Evolutionary conservation across 2,888 invertebrate species (phyloP), one percentile per base, ranked within the genome.

Genomic region (Oscheius myriophilus): DNA sequence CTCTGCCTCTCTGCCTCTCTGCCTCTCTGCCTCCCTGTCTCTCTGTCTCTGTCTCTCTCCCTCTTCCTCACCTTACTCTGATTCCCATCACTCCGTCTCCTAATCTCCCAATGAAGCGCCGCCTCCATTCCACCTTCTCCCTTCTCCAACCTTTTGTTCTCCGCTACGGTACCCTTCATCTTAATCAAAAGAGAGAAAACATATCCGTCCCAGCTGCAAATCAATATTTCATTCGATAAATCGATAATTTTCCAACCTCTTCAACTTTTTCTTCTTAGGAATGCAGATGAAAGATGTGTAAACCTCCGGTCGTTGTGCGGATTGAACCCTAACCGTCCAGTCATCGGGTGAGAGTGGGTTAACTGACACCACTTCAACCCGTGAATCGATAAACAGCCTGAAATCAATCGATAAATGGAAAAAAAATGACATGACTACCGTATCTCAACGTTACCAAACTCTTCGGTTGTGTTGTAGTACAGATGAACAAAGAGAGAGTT

Each of bases 371-470:
- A 84, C 69, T 21, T 79, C 79, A 18, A 84, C 57, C 39, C 82
- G 70, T 16, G 80, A 71, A 67, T 84, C 84, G 14, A 84, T 67
- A 75, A 79, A 84, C n/a, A 82, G 46, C 62, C 82, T 80, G 58
- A 49, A 75, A 49, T 52, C 16, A 6, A 12, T 39, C 26, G 18
- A 18, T 49, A 49, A 21, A 49, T 18, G 4, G 12, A 14, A 49
- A 41, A 49, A 45, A 45, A 11, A 7, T 26, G 39, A 0, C 16
- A 9, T 45, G 33, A 42, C n/a, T 66, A 63, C 62, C 69, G 65
- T 51, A 73, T 73, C 45, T 76, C 71, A 52, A 73, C 42, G 14
- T 52, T 54, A 1, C 63, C 63, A 63, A 52, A 61, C 21, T 45
- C 55, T 43, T 59, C 67, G 43, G 67, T 59, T 23, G 63, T 52